A percentile compares a stretch with the other conserved stretches of the same genome.
Conservation (phyloP, 2,888 invertebrate genomes). For the Pammene fasciana region DNA sequence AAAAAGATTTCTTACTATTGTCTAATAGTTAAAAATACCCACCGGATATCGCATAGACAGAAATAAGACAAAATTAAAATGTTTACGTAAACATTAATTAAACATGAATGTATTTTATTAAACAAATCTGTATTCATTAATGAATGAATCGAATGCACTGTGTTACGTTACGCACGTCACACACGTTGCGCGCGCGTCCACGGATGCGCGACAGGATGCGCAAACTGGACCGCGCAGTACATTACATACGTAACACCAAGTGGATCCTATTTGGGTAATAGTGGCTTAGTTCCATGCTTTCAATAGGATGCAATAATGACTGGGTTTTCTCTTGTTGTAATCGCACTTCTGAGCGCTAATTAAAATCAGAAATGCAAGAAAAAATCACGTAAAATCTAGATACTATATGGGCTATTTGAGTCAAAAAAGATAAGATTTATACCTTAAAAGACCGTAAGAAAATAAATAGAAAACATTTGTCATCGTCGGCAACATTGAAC, state of each 20-base stretch:
- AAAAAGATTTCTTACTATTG: too few species aligned
- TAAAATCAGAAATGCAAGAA: not conserved
- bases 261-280: constrained; percentile 13
- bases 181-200: not conserved
- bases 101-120: not conserved
- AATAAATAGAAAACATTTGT: too few species aligned
- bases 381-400: too few species aligned
- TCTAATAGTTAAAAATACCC: too few species aligned
- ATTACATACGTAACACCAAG: not conserved
- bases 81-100: not conserved
- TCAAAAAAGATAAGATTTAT: too few species aligned
- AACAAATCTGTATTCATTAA: not conserved
- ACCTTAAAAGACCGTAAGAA: too few species aligned
- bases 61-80: not conserved
- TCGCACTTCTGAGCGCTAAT: not conserved
- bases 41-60: too few species aligned
- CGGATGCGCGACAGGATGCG: constrained; percentile 30
- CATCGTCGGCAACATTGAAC: too few species aligned
- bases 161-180: constrained; percentile 6
- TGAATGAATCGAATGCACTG: not conserved
- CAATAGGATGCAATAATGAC: not conserved
- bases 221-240: constrained; percentile 25
- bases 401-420: too few species aligned
- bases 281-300: not conserved
- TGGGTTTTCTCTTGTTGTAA: not conserved